A percentile compares a stretch with the other conserved stretches of the same genome.
These are phyloP conservation scores for Leuctra nigra DNA, from an alignment of 2,888 invertebrate genomes.

Conservation along the genomic window DNA sequence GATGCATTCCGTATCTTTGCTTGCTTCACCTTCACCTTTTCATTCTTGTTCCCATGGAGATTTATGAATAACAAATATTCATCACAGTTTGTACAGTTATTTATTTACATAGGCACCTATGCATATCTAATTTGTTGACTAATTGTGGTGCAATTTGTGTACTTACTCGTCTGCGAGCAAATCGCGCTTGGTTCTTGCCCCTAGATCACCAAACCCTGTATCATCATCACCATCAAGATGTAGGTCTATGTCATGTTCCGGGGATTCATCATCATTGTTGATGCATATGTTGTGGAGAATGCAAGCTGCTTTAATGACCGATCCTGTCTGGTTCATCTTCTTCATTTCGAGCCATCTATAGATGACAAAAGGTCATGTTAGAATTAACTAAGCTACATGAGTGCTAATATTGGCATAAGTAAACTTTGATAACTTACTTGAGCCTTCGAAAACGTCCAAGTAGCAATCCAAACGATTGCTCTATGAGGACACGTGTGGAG, in stretches of 20 bases:
- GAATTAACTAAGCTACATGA: neutral
- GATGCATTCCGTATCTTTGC: too few relatives aligned
- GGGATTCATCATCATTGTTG: too few relatives aligned
- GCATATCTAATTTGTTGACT: too few relatives aligned
- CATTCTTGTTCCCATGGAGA: too few relatives aligned
- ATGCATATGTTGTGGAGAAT: slow-evolving; percentile 6
- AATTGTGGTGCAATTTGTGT: too few relatives aligned
- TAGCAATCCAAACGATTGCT: neutral
- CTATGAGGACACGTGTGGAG: neutral
- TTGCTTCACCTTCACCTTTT: too few relatives aligned
- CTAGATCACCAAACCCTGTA: neutral
- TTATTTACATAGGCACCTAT: too few relatives aligned
- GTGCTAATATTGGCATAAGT: neutral
- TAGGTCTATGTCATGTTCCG: too few relatives aligned
- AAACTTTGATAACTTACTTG: neutral
- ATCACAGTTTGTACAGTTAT: too few relatives aligned
- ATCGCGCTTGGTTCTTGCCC: neutral
- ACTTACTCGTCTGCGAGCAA: neutral
- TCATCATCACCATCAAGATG: neutral
- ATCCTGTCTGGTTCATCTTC: neutral
- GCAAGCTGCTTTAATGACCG: neutral
- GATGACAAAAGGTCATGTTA: neutral
- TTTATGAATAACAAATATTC: too few relatives aligned
- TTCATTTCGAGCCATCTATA: slow-evolving; percentile 3
- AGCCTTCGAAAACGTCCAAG: neutral